These are phyloP conservation scores for Pristionchus mayeri DNA, from an alignment of 2,888 invertebrate genomes.

Conservation along the genomic window DNA sequence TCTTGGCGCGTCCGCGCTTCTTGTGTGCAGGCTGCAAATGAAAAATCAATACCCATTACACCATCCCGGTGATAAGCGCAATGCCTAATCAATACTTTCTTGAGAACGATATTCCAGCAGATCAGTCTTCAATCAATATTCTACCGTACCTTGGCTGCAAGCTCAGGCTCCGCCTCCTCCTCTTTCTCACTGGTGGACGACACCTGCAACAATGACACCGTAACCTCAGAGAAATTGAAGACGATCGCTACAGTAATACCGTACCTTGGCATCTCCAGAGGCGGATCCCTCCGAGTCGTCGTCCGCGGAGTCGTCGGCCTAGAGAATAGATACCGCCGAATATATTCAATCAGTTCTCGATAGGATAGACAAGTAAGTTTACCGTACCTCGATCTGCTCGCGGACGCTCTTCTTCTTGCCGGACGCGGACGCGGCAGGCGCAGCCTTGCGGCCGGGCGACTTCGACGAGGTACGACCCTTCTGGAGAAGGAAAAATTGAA, in stretches of 20 bases:
- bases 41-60: background rate
- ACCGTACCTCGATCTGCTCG: conserved; percentile 46
- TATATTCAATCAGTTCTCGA: background rate
- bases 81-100: too few species aligned
- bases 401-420: conserved; percentile 39
- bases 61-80: too few species aligned
- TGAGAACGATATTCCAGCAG: too few species aligned
- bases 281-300: background rate
- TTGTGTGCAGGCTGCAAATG: conserved; percentile 38
- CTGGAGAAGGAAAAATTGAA: background rate
- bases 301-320: too few species aligned
- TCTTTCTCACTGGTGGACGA: conserved; percentile 40
- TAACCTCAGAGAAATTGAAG: background rate
- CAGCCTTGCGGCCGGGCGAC: conserved; percentile 16
- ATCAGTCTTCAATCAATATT: too few species aligned
- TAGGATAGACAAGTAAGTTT: background rate
- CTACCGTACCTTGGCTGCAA: background rate
- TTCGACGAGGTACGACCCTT: conserved; percentile 4
- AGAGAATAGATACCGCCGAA: background rate
- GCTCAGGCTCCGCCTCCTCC: conserved; percentile 29
- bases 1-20: conserved; percentile 37
- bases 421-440: too few species aligned
- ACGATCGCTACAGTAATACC: background rate
- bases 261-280: conserved; percentile 34
- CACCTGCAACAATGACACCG: background rate